Evolutionary conservation across 2,888 invertebrate species (phyloP).

Genomic region (Tetragonula carbonaria): DNA sequence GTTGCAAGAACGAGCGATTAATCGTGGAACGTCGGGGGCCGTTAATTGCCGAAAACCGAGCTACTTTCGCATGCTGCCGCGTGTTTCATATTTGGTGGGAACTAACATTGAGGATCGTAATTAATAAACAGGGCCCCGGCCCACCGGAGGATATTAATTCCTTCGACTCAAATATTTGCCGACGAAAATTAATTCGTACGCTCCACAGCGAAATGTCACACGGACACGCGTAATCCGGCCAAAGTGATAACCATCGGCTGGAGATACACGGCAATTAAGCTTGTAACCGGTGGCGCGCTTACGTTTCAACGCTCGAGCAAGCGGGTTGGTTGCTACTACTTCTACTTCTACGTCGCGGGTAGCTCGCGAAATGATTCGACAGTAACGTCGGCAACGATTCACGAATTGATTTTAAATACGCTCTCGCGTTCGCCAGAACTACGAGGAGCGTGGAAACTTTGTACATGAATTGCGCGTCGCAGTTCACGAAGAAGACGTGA

Average conservation of each 20-base stretch:
- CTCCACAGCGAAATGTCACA: slow-evolving; percentile 19
- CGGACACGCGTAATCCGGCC: not conserved
- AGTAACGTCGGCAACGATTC: too few relatives aligned
- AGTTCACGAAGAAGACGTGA: too few relatives aligned
- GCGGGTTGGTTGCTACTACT: too few relatives aligned
- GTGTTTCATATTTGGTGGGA: slow-evolving; percentile 8
- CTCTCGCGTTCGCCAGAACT: too few relatives aligned
- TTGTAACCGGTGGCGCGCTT: slow-evolving; percentile 1
- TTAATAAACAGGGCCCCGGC: slow-evolving; percentile 29
- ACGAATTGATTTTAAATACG: too few relatives aligned
- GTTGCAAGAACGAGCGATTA: not conserved
- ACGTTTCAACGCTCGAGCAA: too few relatives aligned
- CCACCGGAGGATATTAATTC: slow-evolving; percentile 22
- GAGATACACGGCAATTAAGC: slow-evolving; percentile 23
- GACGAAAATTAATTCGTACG: slow-evolving; percentile 40
- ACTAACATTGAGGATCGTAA: slow-evolving; percentile 33
- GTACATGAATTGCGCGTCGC: too few relatives aligned
- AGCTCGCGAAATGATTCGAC: too few relatives aligned
- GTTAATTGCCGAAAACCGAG: not conserved
- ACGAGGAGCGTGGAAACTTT: too few relatives aligned
- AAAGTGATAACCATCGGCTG: not conserved
- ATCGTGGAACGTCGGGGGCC: not conserved
- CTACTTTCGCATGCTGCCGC: not conserved
- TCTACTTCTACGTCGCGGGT: too few relatives aligned
- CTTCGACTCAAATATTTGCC: slow-evolving; percentile 41